phyloP scores from a whole-genome alignment of 2,113 vertebrate species.

The Xiphias gladius region DNA sequence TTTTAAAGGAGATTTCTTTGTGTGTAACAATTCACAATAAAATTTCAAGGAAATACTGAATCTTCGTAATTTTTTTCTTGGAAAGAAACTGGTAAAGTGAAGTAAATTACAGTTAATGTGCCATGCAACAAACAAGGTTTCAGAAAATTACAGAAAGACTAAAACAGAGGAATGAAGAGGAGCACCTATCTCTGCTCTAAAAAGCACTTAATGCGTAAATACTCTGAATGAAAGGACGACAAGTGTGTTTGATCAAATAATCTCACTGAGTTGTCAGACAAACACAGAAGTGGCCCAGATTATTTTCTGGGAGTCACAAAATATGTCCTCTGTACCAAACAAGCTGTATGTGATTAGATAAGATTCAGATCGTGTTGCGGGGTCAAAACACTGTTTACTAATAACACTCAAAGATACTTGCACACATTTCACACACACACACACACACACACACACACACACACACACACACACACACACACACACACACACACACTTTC shows the following conservation, averaged over 20 bases:
- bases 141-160: neutral
- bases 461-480: too few species aligned
- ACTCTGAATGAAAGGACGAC: neutral
- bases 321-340: conserved; percentile 72
- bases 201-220: neutral
- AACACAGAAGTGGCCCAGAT: conserved; percentile 20
- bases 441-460: neutral
- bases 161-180: neutral
- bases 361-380: conserved; percentile 54
- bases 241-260: conserved; percentile 24
- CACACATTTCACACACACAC: neutral
- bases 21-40: too few species aligned
- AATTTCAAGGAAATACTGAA: too few species aligned
- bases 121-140: too few species aligned
- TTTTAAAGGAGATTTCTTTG: too few species aligned
- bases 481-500: conserved; percentile 1
- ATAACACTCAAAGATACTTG: conserved; percentile 50
- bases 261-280: conserved; percentile 1
- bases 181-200: neutral
- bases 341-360: conserved; percentile 80
- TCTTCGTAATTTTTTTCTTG: too few species aligned
- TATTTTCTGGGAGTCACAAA: conserved; percentile 59
- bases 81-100: too few species aligned
- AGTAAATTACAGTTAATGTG: too few species aligned
- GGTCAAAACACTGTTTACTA: conserved; percentile 63